Conservation (phyloP, 2,113 vertebrate genomes). For the Ploceus nigricollis region DNA sequence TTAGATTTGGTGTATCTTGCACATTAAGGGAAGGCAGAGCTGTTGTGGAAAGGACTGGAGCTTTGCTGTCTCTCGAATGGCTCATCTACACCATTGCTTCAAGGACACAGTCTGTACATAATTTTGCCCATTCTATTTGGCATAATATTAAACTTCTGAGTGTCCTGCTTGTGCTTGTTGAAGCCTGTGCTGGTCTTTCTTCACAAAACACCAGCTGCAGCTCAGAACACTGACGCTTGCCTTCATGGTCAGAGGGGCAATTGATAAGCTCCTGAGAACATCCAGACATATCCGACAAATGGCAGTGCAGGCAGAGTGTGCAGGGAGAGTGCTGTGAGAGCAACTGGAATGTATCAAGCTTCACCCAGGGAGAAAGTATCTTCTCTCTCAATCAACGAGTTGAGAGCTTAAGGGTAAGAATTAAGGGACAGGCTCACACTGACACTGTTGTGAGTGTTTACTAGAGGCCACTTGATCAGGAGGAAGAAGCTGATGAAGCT, state of each 20-base stretch:
- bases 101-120: neutral
- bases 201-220: neutral
- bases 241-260: neutral
- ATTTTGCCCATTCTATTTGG: neutral
- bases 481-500: neutral
- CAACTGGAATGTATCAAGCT: neutral
- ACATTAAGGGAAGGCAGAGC: neutral
- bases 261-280: neutral
- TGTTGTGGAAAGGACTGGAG: neutral
- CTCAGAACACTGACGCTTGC: neutral
- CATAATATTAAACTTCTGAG: neutral
- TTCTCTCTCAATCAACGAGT: rapidly evolving
- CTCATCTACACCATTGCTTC: neutral
- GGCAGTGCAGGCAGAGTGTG: neutral
- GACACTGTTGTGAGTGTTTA: neutral
- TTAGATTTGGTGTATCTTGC: neutral
- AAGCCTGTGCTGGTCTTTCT: neutral
- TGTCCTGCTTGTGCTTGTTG: neutral
- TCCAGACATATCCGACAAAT: neutral
- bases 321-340: neutral
- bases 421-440: neutral
- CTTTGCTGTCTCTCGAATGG: neutral
- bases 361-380: neutral
- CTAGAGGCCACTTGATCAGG: neutral
- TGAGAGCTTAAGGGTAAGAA: neutral